Conservation (phyloP, 2,888 invertebrate genomes). For the Rapana venosa region DNA sequence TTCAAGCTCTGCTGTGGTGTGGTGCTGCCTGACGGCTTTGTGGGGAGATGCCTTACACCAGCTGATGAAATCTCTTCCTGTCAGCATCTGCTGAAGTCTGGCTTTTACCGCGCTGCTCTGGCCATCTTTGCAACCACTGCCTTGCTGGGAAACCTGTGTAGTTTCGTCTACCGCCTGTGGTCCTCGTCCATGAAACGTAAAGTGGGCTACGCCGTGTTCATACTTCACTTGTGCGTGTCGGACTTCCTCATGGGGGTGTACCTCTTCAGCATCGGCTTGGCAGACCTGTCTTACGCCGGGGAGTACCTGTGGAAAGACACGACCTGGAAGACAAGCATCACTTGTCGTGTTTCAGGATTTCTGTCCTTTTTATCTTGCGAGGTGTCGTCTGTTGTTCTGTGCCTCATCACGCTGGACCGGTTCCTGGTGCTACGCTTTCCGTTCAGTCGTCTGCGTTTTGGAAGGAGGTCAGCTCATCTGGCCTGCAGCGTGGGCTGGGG, state of each 20-base stretch:
- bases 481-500: neutral
- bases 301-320: neutral
- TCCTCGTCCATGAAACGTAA: neutral
- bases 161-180: neutral
- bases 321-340: neutral
- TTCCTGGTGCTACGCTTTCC: slow-evolving; percentile 5
- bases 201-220: neutral
- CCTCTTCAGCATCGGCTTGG: neutral
- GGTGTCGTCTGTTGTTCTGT: neutral
- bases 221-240: neutral
- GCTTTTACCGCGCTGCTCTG: neutral
- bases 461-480: neutral
- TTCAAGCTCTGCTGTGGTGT: slow-evolving; percentile 13
- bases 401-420: slow-evolving; percentile 15
- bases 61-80: slow-evolving; percentile 19
- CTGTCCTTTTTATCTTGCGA: neutral
- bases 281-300: neutral
- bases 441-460: slow-evolving; percentile 7
- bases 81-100: neutral
- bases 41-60: neutral
- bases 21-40: neutral
- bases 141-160: neutral
- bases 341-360: neutral
- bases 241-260: slow-evolving; percentile 21
- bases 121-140: neutral